phyloP scores from a whole-genome alignment of 2,888 invertebrate genomes.

The Xylophagus ater region DNA sequence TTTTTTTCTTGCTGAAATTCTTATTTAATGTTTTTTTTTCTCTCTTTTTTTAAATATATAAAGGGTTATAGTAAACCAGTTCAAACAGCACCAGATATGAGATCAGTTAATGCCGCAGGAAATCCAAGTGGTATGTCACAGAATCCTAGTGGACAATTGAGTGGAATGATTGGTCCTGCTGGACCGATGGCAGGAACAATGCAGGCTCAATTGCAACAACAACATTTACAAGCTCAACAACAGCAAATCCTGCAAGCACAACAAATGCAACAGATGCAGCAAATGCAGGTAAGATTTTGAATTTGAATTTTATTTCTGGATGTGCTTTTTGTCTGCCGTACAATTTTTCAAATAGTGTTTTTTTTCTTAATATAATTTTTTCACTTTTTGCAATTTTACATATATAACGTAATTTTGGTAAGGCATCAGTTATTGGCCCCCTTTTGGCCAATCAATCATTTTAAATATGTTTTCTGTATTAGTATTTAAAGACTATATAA shows the following conservation, averaged over 20 bases:
- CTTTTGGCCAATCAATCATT: too few relatives aligned
- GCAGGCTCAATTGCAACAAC: slow-evolving; percentile 34
- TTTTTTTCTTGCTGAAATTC: too few relatives aligned
- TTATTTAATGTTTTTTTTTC: not conserved
- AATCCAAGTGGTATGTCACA: slow-evolving; percentile 36
- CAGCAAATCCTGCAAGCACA: slow-evolving; percentile 36
- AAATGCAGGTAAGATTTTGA: slow-evolving; percentile 51
- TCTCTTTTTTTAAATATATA: slow-evolving; percentile 2
- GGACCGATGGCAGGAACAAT: slow-evolving; percentile 25
- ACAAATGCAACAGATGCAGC: slow-evolving; percentile 40
- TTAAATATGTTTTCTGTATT: too few relatives aligned
- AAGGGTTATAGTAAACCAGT: slow-evolving; percentile 17
- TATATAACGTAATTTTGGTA: too few relatives aligned
- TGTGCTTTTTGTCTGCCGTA: too few relatives aligned
- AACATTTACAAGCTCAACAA: slow-evolving; percentile 47
- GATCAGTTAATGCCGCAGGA: slow-evolving; percentile 38
- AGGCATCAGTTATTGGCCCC: too few relatives aligned
- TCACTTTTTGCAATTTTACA: too few relatives aligned
- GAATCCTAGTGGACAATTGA: slow-evolving; percentile 36
- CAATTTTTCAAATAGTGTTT: too few relatives aligned
- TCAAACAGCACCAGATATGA: slow-evolving; percentile 19
- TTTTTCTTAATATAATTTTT: too few relatives aligned
- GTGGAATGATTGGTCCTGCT: slow-evolving; percentile 8
- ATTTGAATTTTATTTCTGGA: too few relatives aligned
- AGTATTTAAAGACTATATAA: too few relatives aligned